phyloP scores from a whole-genome alignment of 2,888 invertebrate species.

The Philaethria dido region DNA sequence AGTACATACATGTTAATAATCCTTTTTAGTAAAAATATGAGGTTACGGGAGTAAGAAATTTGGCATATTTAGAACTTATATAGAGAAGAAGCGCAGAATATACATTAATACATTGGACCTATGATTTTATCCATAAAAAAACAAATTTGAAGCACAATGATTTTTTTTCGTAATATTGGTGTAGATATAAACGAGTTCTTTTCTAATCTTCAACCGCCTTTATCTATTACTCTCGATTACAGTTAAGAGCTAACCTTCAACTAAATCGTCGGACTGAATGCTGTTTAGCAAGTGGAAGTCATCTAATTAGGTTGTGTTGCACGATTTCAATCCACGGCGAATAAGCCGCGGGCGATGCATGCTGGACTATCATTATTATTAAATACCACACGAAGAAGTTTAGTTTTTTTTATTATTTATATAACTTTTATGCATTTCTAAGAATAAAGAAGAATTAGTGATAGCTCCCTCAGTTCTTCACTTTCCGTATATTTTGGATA shows the following conservation, averaged over 20 bases:
- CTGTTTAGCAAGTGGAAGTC: slow-evolving; percentile 38
- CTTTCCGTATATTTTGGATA: neutral
- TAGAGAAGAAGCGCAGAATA: no score
- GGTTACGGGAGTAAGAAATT: no score
- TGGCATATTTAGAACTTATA: no score
- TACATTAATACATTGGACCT: no score
- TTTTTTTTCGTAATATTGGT: no score
- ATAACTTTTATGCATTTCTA: neutral
- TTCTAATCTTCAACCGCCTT: neutral
- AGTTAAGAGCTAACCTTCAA: slow-evolving; percentile 29
- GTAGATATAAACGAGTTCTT: neutral
- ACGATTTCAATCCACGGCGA: slow-evolving; percentile 43
- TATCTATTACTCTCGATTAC: slow-evolving; percentile 22
- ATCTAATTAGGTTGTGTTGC: slow-evolving; percentile 43
- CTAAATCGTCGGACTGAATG: slow-evolving; percentile 35
- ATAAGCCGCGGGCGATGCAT: slow-evolving; percentile 39
- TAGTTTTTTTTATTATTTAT: neutral
- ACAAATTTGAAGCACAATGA: no score
- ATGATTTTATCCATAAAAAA: no score
- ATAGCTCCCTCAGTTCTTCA: neutral
- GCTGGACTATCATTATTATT: slow-evolving; percentile 6
- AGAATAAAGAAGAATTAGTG: neutral
- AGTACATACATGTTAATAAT: neutral
- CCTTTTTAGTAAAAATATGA: no score
- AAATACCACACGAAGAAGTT: slow-evolving; percentile 1